Base-by-base conservation (phyloP, 2,113 vertebrate species). In the Ophiodon elongatus region DNA sequence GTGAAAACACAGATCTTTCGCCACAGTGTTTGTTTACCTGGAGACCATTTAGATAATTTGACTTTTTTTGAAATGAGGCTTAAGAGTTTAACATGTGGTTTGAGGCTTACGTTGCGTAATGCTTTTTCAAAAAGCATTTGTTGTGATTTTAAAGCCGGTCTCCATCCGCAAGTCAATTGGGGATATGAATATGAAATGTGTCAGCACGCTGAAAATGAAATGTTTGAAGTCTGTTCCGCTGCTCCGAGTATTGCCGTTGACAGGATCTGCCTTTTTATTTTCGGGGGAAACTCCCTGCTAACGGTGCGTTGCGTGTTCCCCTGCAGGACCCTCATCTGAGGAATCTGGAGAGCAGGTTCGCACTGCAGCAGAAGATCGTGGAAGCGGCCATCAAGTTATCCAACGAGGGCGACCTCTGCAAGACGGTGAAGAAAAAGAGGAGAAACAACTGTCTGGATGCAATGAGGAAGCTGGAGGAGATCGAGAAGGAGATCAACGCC, bases 371-470 rank as follows among this genome's bases (percentile, higher is more conserved):
- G 87, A 98, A 98, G 91, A 95, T 99, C 35, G 97, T 99, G 31
- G 98, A 99, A 93, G 98, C 98, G 7, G 97, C 96, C 0, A 95
- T 96, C 91, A 99, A 98, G 90, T 94, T 99, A 21, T 95, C 97
- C 73, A 94, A 25, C 0, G 98, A 99, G 88, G 93, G 92, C 0
- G 98, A 99, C 79, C 93, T 99, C 25, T 94, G 95, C 85, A 99
- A 99, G 94, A 99, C 97, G 0, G 96, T 98, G 83, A 99, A 96
- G 94, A 99, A 96, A 77, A 99, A 98, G 76, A 96, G 98, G 85
- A 97, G 95, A 60, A 96, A 96, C 6, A 98, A 98, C 69, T 97
- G 93, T 72, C 66, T 93, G 5, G 97, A 98, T 21, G 95, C 98
- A 1, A 93, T 96, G 64, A 97, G 94, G 91, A 98, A 93, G 75